A percentile compares a stretch with the other conserved stretches of the same genome.
These are phyloP conservation scores for Drosophila tsacasi DNA, from an alignment of 1,140 invertebrate genomes.

Conservation along the genomic window DNA sequence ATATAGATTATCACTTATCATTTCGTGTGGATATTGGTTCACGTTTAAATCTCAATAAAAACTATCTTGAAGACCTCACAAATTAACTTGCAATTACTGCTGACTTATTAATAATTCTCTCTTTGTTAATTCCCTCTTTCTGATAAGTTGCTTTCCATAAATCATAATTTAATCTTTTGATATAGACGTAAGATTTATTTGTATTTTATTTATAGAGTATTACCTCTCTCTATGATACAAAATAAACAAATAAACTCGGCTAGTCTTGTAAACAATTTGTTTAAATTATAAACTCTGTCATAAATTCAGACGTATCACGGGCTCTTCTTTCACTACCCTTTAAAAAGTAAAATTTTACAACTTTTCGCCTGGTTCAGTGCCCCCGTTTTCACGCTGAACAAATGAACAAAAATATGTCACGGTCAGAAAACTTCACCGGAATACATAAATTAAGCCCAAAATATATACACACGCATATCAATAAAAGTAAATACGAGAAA, in stretches of 20 bases:
- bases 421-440: slow-evolving; percentile 69
- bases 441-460: slow-evolving; percentile 67
- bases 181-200: neutral
- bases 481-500: slow-evolving; percentile 38
- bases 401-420: slow-evolving; percentile 59
- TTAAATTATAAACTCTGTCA: neutral
- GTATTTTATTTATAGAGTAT: neutral
- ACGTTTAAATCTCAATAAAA: neutral
- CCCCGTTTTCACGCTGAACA: slow-evolving; percentile 6
- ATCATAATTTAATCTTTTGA: slow-evolving; percentile 1
- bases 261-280: slow-evolving; percentile 7
- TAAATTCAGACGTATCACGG: neutral
- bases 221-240: neutral
- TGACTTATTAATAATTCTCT: neutral
- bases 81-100: slow-evolving; percentile 4
- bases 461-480: slow-evolving; percentile 8
- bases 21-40: neutral
- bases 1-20: neutral
- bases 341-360: slow-evolving; percentile 4
- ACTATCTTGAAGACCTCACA: neutral
- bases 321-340: neutral
- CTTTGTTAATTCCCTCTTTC: neutral
- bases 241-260: neutral
- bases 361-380: slow-evolving; percentile 53
- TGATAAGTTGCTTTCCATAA: slow-evolving; percentile 4